Base-by-base conservation (phyloP, 2,888 invertebrate genomes). In the Leptopilina syphax region DNA sequence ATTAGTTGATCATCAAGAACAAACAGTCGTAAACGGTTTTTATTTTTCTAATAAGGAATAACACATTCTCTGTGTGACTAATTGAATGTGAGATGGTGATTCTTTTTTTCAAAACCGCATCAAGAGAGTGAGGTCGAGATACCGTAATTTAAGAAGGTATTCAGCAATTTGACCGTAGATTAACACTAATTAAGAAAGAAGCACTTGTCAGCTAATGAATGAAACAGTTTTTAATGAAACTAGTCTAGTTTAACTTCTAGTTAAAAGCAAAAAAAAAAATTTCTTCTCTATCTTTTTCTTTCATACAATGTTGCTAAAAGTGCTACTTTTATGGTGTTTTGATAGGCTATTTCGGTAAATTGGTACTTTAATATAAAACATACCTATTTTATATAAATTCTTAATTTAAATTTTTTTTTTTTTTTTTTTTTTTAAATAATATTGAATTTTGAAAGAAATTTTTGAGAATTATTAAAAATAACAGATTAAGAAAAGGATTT, bases 151-250 rank as follows among this genome's bases (percentile, higher is more conserved):
- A 41, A 44, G 41, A 57, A 57, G 18, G 54, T 34, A 54, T 73
- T 73, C 73, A 18, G 73, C 41, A 41, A 60, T 57, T 73, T 73
- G 57, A 73, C 73, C 73, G n/a, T 57, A 10, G 57, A 34, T 73
- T 73, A 73, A 73, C 73, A 73, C 57, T 54, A 70, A 70, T 70
- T 70, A 70, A n/a, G 57, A 57, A 70, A 73, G 54, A 57, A 73
- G 73, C 34, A 70, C 50, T 70, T 7, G 50, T 9, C 50, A 7
- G 54, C 73, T 73, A 73, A 73, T 73, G 10, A 73, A 57, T 5
- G 73, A 18, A 34, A 44, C 8, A 8, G 8, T 6, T 44, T 44
- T 57, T 73, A 60, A 73, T 73, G 57, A 73, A 73, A 73, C 57
- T 57, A 73, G 73, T 50, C 8, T 44, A 8, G 44, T 8, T 44